A percentile compares a stretch with the other conserved stretches of the same genome.
Evolutionary conservation across 2,888 invertebrate genomes (phyloP).

Genomic region (Lasioglossum malachurum): DNA sequence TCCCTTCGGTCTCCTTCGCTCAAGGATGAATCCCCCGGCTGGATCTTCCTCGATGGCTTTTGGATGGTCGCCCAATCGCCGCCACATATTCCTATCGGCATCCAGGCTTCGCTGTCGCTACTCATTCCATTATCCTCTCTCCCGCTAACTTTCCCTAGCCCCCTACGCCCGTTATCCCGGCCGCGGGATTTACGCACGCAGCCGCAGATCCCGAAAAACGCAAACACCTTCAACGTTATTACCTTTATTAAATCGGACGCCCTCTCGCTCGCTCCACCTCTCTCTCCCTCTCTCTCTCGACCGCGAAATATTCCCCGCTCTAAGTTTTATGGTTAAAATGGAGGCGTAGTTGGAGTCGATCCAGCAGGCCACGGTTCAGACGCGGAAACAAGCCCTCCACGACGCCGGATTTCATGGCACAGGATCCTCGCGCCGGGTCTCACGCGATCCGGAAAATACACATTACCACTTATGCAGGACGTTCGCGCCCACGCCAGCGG

Average conservation of each 20-base stretch:
- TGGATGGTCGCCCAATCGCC: constrained; percentile 83
- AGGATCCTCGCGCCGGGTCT: neutral
- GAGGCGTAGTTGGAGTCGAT: constrained; percentile 80
- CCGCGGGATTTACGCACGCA: constrained; percentile 69
- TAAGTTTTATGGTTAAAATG: constrained; percentile 72
- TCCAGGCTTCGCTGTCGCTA: constrained; percentile 45
- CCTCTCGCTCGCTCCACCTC: constrained; percentile 28
- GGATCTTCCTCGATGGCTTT: constrained; percentile 75
- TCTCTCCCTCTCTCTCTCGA: constrained; percentile 7
- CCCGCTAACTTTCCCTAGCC: constrained; percentile 19
- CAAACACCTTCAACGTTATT: constrained; percentile 83
- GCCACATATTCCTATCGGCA: constrained; percentile 80
- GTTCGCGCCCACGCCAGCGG: neutral
- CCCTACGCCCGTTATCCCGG: constrained; percentile 36
- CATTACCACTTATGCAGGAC: constrained; percentile 10
- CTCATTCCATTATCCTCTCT: constrained; percentile 54
- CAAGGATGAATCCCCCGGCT: constrained; percentile 58
- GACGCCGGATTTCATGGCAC: neutral
- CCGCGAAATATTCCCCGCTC: constrained; percentile 56
- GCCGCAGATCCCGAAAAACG: constrained; percentile 72
- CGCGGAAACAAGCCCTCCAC: constrained; percentile 42
- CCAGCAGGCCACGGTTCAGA: constrained; percentile 66
- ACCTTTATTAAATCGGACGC: constrained; percentile 81
- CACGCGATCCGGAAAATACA: constrained; percentile 5
- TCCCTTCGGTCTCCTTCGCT: constrained; percentile 26